phyloP scores from a whole-genome alignment of 2,888 invertebrate genomes.

The Automeris io region DNA sequence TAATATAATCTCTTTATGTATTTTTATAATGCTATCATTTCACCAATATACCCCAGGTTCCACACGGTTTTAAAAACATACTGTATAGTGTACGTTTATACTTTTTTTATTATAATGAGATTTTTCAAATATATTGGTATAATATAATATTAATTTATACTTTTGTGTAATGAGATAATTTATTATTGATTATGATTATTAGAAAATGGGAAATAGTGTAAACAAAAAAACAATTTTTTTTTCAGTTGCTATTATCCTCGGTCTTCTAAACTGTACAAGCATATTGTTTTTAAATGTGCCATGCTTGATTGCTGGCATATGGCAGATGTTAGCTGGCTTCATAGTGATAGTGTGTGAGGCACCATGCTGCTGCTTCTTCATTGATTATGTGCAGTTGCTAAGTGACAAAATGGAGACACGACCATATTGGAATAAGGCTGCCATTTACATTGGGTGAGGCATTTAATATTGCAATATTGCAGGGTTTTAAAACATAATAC shows the following conservation, averaged over 20 bases:
- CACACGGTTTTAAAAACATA: no score
- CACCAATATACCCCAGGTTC: no score
- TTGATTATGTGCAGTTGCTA: conserved; percentile 93
- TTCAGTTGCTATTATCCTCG: conserved; percentile 91
- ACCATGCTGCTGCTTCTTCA: conserved; percentile 97
- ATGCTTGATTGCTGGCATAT: conserved; percentile 87
- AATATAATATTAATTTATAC: no score
- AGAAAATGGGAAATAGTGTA: background rate
- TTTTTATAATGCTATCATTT: no score
- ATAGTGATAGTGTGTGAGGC: conserved; percentile 93
- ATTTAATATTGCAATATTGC: background rate
- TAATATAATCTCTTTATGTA: no score
- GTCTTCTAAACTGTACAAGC: conserved; percentile 84
- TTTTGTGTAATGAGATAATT: no score
- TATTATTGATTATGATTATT: background rate
- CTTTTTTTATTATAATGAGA: no score
- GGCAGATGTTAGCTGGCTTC: conserved; percentile 94
- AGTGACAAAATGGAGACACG: conserved; percentile 89
- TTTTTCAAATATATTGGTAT: no score
- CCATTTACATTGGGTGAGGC: conserved; percentile 89
- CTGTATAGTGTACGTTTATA: no score
- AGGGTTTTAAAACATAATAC: no score
- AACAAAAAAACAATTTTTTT: conserved; percentile 8
- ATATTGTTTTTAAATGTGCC: conserved; percentile 79
- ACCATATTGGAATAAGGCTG: conserved; percentile 94